A percentile compares a stretch with the other conserved stretches of the same genome.
phyloP scores from a whole-genome alignment of 1,140 invertebrate genomes.

The Drosophila virilis region DNA sequence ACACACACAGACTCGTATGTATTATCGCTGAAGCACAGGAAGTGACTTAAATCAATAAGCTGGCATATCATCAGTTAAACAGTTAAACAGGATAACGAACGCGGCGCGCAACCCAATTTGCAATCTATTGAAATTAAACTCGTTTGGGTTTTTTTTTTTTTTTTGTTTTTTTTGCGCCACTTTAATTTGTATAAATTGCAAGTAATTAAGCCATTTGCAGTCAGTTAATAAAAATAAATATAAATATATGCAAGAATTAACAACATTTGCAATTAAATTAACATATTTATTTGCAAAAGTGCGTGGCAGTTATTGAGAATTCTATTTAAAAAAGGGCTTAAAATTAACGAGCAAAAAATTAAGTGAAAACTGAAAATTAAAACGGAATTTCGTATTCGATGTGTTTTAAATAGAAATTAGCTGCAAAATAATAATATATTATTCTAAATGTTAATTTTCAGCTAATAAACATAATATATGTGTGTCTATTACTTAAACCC shows the following conservation, averaged over 20 bases:
- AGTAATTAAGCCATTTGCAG: conserved; percentile 76
- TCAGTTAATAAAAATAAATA: conserved; percentile 61
- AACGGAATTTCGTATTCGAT: conserved; percentile 23
- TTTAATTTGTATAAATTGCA: conserved; percentile 58
- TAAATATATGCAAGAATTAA: not conserved
- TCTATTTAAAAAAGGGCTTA: not conserved
- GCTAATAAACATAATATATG: conserved; percentile 65
- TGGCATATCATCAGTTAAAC: conserved; percentile 61
- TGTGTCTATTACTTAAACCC: not conserved
- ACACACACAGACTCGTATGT: not conserved
- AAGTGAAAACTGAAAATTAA: conserved; percentile 27
- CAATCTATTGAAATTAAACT: conserved; percentile 14
- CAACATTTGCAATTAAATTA: conserved; percentile 62
- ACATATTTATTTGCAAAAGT: conserved; percentile 26
- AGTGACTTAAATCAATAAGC: conserved; percentile 75
- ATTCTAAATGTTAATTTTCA: conserved; percentile 67
- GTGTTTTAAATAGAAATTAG: conserved; percentile 18
- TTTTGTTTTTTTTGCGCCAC: conserved; percentile 4
- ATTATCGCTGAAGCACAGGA: conserved; percentile 40
- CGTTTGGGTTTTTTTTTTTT: too few relatives aligned
- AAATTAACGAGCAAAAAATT: conserved; percentile 9
- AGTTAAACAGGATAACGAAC: conserved; percentile 50
- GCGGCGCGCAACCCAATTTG: conserved; percentile 6
- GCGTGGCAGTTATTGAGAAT: conserved; percentile 15
- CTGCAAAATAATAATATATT: conserved; percentile 35